A percentile compares a stretch with the other conserved stretches of the same genome.
Evolutionary conservation across 2,888 invertebrate species (phyloP).

Genomic region (Ecdyonurus torrentis): DNA sequence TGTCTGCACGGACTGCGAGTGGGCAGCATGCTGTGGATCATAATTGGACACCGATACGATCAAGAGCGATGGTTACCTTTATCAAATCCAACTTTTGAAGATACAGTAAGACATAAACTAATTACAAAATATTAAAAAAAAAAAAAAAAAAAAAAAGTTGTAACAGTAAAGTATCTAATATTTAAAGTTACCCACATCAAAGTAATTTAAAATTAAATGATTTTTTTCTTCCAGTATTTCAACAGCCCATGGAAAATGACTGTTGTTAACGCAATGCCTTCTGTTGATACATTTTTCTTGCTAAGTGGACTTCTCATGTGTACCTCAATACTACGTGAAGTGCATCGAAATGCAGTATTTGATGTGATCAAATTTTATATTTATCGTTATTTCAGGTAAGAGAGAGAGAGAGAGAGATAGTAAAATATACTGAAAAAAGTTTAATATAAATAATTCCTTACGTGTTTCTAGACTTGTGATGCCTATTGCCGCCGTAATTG

Average conservation of each 20-base stretch:
- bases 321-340: too few species aligned
- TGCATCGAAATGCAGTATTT: too few species aligned
- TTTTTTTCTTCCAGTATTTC: neutral
- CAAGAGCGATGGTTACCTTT: slow-evolving; percentile 14
- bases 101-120: slow-evolving; percentile 12
- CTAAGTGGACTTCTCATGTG: neutral
- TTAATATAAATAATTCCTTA: neutral
- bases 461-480: neutral
- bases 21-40: slow-evolving; percentile 32
- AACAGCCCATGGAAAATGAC: neutral
- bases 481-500: neutral
- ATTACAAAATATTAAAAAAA: slow-evolving; percentile 24
- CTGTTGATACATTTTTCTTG: neutral
- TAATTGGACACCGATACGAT: slow-evolving; percentile 27
- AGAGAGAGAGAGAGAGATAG: too few species aligned
- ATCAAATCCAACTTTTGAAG: slow-evolving; percentile 14
- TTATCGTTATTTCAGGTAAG: neutral
- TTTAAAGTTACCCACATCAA: too few species aligned
- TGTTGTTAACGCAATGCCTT: neutral
- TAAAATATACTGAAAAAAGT: too few species aligned
- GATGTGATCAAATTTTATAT: neutral
- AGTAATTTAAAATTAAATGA: too few species aligned
- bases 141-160: too few species aligned
- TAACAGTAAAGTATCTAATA: too few species aligned
- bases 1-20: slow-evolving; percentile 30